Evolutionary conservation across 2,888 invertebrate species (phyloP).

Genomic region (Latheticus oryzae): DNA sequence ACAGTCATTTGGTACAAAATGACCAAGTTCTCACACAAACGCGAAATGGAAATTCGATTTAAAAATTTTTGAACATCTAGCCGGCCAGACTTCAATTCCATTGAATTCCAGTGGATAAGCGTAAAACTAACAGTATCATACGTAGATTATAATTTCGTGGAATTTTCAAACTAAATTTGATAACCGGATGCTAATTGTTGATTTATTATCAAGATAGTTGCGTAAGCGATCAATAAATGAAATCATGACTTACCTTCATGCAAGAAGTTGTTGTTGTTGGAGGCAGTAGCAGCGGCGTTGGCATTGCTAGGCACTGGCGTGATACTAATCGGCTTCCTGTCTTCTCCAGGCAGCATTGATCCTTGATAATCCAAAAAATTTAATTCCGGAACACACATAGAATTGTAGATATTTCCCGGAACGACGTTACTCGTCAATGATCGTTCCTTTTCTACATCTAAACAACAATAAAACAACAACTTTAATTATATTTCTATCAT

Average conservation of each 20-base stretch:
- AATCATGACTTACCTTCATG: conserved; percentile 75
- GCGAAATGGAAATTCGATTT: no score
- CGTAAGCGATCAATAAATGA: no score
- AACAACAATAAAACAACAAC: no score
- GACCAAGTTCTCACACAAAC: conserved; percentile 26
- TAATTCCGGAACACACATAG: conserved; percentile 82
- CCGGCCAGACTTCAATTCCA: no score
- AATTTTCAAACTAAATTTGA: no score
- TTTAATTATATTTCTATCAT: conserved; percentile 8
- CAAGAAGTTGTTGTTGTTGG: conserved; percentile 62
- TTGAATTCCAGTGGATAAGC: no score
- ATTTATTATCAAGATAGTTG: no score
- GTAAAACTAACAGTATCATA: no score
- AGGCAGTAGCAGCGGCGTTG: conserved; percentile 56
- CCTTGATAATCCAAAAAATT: conserved; percentile 73
- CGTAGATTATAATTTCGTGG: no score
- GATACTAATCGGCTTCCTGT: conserved; percentile 61
- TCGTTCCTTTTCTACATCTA: conserved; percentile 85
- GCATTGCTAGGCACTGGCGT: conserved; percentile 67
- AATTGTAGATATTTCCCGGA: conserved; percentile 82
- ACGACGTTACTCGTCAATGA: conserved; percentile 73
- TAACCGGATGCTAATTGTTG: no score
- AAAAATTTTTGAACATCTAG: no score
- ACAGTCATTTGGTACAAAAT: conserved; percentile 38
- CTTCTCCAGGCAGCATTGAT: conserved; percentile 63